phyloP scores from a whole-genome alignment of 2,113 vertebrate genomes.

The Leucoraja erinaceus region DNA sequence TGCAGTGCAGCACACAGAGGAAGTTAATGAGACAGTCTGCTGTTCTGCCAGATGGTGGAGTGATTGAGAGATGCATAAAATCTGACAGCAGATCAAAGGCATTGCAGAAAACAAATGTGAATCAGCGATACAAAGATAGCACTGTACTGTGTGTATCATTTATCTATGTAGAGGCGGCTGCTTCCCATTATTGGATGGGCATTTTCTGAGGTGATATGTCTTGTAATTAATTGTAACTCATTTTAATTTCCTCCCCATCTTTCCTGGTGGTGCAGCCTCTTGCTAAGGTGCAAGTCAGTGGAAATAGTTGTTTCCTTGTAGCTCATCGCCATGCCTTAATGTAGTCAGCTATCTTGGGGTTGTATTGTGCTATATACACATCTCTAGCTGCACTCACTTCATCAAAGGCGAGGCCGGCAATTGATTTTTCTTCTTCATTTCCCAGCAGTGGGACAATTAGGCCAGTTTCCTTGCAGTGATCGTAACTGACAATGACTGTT shows the following conservation, averaged over 20 bases:
- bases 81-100: conserved; percentile 20
- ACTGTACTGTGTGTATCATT: background rate
- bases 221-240: background rate
- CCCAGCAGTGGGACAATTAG: background rate
- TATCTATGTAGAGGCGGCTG: background rate
- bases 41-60: background rate
- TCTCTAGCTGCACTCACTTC: background rate
- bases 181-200: background rate
- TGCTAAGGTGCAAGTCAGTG: background rate
- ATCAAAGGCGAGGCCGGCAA: background rate
- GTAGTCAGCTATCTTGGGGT: background rate
- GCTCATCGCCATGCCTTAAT: background rate
- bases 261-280: background rate
- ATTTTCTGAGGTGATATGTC: background rate
- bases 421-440: background rate
- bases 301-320: background rate
- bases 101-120: conserved; percentile 10
- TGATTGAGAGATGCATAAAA: conserved; percentile 1
- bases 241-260: background rate
- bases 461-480: background rate
- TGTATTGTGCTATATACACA: background rate
- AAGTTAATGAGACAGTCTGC: conserved; percentile 1
- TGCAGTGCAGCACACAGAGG: background rate
- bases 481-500: no score
- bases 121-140: background rate